Evolutionary conservation across 2,888 invertebrate species (phyloP).

Genomic region (Stegana nigrithorax): DNA sequence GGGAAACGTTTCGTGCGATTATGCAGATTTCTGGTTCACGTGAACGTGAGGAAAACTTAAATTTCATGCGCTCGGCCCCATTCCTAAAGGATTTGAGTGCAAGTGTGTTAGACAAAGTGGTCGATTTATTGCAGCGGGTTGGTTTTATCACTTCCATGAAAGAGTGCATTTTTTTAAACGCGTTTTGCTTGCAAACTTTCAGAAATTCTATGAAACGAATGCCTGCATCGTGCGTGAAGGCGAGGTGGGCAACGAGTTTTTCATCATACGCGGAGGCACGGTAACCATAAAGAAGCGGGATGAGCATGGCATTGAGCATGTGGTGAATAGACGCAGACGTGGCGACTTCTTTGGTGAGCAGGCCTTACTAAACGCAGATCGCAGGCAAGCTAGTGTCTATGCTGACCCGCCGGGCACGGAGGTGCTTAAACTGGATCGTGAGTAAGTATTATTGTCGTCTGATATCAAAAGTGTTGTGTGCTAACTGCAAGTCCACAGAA

Average conservation of each 20-base stretch:
- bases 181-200: neutral
- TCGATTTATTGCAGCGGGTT: conserved; percentile 88
- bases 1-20: conserved; percentile 87
- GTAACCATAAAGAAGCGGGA: conserved; percentile 79
- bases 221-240: conserved; percentile 87
- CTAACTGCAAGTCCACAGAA: conserved; percentile 64
- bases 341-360: conserved; percentile 93
- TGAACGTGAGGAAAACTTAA: conserved; percentile 85
- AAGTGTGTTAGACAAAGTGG: conserved; percentile 82
- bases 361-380: conserved; percentile 86
- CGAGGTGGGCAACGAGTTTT: conserved; percentile 89
- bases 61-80: conserved; percentile 85
- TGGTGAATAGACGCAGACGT: conserved; percentile 77
- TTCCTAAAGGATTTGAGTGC: conserved; percentile 79
- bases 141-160: conserved; percentile 30
- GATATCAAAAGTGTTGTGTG: neutral
- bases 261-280: conserved; percentile 86
- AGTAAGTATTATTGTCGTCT: conserved; percentile 71
- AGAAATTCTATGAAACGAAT: conserved; percentile 85
- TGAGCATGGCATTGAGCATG: conserved; percentile 73
- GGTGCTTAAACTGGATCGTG: conserved; percentile 87
- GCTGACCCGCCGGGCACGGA: conserved; percentile 86
- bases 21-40: conserved; percentile 89
- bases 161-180: neutral
- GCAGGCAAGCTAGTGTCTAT: conserved; percentile 89